phyloP scores from a whole-genome alignment of 2,888 invertebrate genomes.

The Dynastes maya region DNA sequence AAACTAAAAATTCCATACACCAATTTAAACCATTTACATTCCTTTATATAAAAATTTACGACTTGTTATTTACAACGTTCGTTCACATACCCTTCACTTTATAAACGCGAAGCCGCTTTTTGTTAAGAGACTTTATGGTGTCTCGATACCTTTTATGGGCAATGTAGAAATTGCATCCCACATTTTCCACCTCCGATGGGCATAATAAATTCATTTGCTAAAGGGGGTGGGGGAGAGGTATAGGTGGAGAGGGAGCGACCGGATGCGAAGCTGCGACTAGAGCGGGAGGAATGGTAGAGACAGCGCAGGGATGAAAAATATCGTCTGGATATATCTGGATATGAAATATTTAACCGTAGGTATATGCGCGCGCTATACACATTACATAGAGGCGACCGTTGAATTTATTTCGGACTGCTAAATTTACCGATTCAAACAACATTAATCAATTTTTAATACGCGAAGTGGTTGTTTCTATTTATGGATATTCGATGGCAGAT shows the following conservation, averaged over 20 bases:
- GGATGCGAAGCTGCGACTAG: slow-evolving; percentile 12
- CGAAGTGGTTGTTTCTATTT: slow-evolving; percentile 38
- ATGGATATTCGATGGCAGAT: background rate
- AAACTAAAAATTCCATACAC: no score
- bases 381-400: background rate
- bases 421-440: slow-evolving; percentile 27
- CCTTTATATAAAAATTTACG: no score
- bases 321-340: slow-evolving; percentile 32
- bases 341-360: slow-evolving; percentile 38
- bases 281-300: slow-evolving; percentile 37
- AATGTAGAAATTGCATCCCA: background rate
- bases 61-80: no score
- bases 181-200: background rate
- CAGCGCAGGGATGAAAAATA: slow-evolving; percentile 36
- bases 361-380: background rate
- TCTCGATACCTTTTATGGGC: background rate
- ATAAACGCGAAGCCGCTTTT: background rate
- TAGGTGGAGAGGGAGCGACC: background rate
- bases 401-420: slow-evolving; percentile 11
- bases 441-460: slow-evolving; percentile 43
- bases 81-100: no score
- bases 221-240: background rate
- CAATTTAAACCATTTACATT: no score
- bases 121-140: background rate
- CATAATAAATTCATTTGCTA: slow-evolving; percentile 38